Conservation (phyloP, 2,797 vertebrate species). For the Darevskia nairensis region DNA sequence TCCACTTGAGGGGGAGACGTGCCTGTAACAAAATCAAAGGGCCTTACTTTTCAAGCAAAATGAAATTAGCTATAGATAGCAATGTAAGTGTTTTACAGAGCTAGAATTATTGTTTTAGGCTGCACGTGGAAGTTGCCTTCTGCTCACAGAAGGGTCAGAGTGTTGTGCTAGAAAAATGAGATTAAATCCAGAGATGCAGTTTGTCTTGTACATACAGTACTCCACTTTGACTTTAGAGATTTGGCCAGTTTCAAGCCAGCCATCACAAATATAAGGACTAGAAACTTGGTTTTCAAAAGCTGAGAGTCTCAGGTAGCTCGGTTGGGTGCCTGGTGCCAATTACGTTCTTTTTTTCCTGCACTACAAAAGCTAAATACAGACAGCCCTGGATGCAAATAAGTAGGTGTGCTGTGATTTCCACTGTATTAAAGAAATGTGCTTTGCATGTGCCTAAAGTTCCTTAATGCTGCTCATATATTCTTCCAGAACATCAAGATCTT, state of each 20-base stretch:
- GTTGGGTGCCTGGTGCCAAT: too few relatives aligned
- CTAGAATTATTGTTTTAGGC: background rate
- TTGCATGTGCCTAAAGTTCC: background rate
- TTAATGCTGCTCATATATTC: background rate
- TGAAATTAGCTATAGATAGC: constrained; percentile 52
- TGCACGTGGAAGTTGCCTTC: background rate
- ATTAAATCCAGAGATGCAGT: background rate
- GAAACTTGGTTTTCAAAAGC: too few relatives aligned
- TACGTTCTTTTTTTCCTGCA: background rate
- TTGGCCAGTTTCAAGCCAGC: too few relatives aligned
- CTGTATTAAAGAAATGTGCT: background rate
- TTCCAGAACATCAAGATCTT: background rate
- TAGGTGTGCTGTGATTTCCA: background rate
- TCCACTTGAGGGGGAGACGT: constrained; percentile 96
- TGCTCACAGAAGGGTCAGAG: background rate
- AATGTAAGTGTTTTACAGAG: background rate
- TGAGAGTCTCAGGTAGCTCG: too few relatives aligned
- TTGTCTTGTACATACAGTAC: background rate
- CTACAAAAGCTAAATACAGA: background rate
- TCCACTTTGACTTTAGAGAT: too few relatives aligned
- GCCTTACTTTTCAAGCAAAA: constrained; percentile 52
- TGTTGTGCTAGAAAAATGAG: background rate
- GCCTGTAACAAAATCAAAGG: constrained; percentile 79
- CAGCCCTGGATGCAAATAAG: background rate
- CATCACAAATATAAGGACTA: too few relatives aligned